Percentiles rank a stretch among this genome's conserved stretches.
These are phyloP conservation scores for Dorcus parallelipipedus DNA, from an alignment of 2,888 invertebrate species.

Conservation along the genomic window DNA sequence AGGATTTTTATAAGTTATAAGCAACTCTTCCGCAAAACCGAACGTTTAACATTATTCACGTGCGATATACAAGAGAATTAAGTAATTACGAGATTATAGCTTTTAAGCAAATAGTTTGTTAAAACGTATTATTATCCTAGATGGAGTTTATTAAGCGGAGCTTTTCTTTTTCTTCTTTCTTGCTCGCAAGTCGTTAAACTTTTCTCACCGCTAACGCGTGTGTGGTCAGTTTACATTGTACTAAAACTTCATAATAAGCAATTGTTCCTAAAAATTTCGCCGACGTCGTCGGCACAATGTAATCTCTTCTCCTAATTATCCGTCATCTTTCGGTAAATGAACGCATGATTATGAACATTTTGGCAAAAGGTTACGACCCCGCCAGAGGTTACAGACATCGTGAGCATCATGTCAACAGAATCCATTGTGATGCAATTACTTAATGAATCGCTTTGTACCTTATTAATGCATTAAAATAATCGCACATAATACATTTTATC, in stretches of 20 bases:
- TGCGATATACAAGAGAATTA: too few relatives aligned
- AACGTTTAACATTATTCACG: too few relatives aligned
- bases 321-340: constrained; percentile 15
- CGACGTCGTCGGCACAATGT: constrained; percentile 10
- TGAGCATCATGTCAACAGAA: not conserved
- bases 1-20: not conserved
- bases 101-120: too few relatives aligned
- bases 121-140: constrained; percentile 1
- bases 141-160: not conserved
- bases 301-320: constrained; percentile 22
- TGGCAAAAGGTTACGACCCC: constrained; percentile 16
- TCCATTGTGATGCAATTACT: too few relatives aligned
- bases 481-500: too few relatives aligned
- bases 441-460: too few relatives aligned
- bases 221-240: constrained; percentile 1
- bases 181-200: not conserved
- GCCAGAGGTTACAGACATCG: constrained; percentile 10
- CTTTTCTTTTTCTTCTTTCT: not conserved
- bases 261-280: constrained; percentile 6
- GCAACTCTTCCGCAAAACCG: not conserved
- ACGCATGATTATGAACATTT: constrained; percentile 19
- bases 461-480: too few relatives aligned
- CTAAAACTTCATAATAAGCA: constrained; percentile 2
- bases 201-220: not conserved
- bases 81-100: too few relatives aligned